A percentile compares a stretch with the other conserved stretches of the same genome.
phyloP scores from a whole-genome alignment of 2,888 invertebrate genomes.

The Caenorhabditis wallacei region DNA sequence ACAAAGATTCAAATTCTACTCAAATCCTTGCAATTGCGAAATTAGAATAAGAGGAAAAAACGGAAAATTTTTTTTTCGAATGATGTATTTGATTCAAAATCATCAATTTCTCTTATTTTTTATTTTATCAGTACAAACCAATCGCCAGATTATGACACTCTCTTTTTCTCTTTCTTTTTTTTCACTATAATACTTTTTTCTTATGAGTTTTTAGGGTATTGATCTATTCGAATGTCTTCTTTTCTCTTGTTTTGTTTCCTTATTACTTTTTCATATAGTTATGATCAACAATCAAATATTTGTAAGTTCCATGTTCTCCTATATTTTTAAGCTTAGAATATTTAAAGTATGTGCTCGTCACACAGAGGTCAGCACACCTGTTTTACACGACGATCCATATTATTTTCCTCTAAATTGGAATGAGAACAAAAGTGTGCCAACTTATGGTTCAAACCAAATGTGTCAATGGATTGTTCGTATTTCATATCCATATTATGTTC shows the following conservation, averaged over 20 bases:
- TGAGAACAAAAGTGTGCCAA: not conserved
- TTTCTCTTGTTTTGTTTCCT: not conserved
- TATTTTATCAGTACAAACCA: no score
- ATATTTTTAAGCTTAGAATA: not conserved
- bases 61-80: no score
- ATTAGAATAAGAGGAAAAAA: no score
- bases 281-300: not conserved
- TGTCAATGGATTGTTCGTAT: slow-evolving; percentile 12
- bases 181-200: no score
- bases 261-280: not conserved
- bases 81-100: no score
- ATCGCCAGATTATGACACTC: no score
- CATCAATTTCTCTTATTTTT: no score
- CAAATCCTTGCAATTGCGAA: no score
- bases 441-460: not conserved
- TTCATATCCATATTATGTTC: not conserved
- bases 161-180: no score
- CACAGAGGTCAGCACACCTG: not conserved
- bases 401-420: slow-evolving; percentile 3
- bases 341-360: slow-evolving; percentile 8
- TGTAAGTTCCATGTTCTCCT: not conserved
- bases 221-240: not conserved
- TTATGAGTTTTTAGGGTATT: not conserved
- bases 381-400: not conserved
- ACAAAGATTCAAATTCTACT: no score